A percentile compares a stretch with the other conserved stretches of the same genome.
These are phyloP conservation scores for Clostera curtula DNA, from an alignment of 2,888 invertebrate species.

Conservation along the genomic window DNA sequence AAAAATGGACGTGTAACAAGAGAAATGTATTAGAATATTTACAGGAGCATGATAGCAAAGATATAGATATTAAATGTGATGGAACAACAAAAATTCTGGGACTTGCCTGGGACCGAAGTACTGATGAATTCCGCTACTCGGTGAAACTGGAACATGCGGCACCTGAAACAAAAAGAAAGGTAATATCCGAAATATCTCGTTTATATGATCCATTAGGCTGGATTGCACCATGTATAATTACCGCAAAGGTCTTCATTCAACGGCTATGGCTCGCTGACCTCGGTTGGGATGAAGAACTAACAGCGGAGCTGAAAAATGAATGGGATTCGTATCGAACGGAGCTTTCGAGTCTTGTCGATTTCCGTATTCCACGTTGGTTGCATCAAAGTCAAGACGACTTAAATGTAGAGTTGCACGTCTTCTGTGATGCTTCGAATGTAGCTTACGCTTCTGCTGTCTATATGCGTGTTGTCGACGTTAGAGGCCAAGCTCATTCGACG, in stretches of 20 bases:
- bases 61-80: slow-evolving; percentile 12
- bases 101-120: slow-evolving; percentile 21
- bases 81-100: slow-evolving; percentile 19
- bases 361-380: slow-evolving; percentile 5
- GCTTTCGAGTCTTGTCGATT: neutral
- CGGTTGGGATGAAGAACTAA: slow-evolving; percentile 19
- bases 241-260: slow-evolving; percentile 19
- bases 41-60: slow-evolving; percentile 3
- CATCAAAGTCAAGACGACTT: neutral
- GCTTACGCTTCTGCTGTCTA: slow-evolving; percentile 1
- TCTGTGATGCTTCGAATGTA: slow-evolving; percentile 2
- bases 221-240: slow-evolving; percentile 18
- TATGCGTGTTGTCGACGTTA: neutral
- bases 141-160: slow-evolving; percentile 7
- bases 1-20: slow-evolving; percentile 19
- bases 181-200: slow-evolving; percentile 19
- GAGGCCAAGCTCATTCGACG: neutral
- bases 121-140: slow-evolving; percentile 16
- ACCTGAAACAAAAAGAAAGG: slow-evolving; percentile 21
- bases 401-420: slow-evolving; percentile 3
- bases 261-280: slow-evolving; percentile 4
- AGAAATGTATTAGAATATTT: slow-evolving; percentile 2
- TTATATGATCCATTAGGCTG: slow-evolving; percentile 23
- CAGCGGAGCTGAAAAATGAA: slow-evolving; percentile 9
- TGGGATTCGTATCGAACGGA: slow-evolving; percentile 14